Evolutionary conservation across 1,140 invertebrate genomes (phyloP).

Genomic region (Drosophila mayri): DNA sequence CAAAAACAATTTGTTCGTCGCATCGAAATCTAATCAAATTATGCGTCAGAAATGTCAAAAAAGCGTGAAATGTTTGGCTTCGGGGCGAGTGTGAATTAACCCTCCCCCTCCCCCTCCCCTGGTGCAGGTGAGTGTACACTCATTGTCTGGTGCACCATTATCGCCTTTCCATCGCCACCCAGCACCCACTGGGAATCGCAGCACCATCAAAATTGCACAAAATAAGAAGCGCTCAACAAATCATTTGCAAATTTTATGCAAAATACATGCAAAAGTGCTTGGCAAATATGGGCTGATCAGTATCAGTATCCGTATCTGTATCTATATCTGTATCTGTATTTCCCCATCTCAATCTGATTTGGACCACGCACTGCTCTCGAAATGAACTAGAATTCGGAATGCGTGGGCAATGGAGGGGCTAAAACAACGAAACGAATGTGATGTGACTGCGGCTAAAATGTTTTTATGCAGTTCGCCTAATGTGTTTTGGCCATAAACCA

Average conservation of each 20-base stretch:
- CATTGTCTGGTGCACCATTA: conserved; percentile 38
- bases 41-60: conserved; percentile 82
- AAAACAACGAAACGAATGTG: conserved; percentile 29
- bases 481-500: conserved; percentile 83
- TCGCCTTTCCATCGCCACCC: background rate
- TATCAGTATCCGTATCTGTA: conserved; percentile 33
- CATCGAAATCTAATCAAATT: conserved; percentile 81
- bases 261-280: conserved; percentile 79
- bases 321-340: background rate
- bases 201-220: conserved; percentile 74
- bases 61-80: conserved; percentile 78
- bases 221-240: conserved; percentile 75
- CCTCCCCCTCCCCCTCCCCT: background rate
- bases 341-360: conserved; percentile 27
- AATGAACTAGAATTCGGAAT: conserved; percentile 39
- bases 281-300: conserved; percentile 67
- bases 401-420: conserved; percentile 10
- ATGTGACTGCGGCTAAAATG: conserved; percentile 68
- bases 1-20: conserved; percentile 74
- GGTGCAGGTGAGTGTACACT: conserved; percentile 7
- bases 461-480: conserved; percentile 83
- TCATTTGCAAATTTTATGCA: conserved; percentile 80
- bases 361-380: conserved; percentile 35
- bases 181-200: conserved; percentile 34
- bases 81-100: conserved; percentile 56